Base-by-base conservation (phyloP, 2,888 invertebrate species). In the Netelia virgata region DNA sequence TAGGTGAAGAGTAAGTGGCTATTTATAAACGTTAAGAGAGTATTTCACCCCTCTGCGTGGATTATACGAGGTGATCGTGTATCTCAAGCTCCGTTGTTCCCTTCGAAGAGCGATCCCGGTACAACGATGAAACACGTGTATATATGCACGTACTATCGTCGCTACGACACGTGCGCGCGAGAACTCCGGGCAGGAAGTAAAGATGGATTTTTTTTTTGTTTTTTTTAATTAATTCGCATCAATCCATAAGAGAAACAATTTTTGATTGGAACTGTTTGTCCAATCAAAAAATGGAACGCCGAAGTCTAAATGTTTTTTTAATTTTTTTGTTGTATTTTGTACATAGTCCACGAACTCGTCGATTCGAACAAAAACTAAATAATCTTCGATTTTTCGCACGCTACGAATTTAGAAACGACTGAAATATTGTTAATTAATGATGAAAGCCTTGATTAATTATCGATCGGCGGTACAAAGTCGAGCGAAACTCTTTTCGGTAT, bases 1-100 rank as follows among this genome's bases (percentile, higher is more conserved):
- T 92, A 91, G 91, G 91, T 92, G 90, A 92, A 92, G 92, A 92
- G 92, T 92, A 92, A 92, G 90, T 87, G 88, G 90, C 92, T 93
- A 93, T 93, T 93, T 91, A 93, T 93, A 93, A 91, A 89, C 82
- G 79, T 86, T 87, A 86, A 81, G 88, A 88, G 88, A 87, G 86
- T 86, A 82, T 84, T 84, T 68, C 87, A 87, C 84, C 88, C 86
- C 85, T 82, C 77, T 84, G 68, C 63, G 72, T 36, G 14, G 11
- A 23, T 47, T 41, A 73, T 77, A 86, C 83, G 68, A 76, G 69
- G 69, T 50, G 74, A 78, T 84, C 43, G 75, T 82, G 28, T 53
- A 53, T 75, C 68, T 68, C 59, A 69, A 70, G 78, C 50, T 28
- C 57, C 66, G 41, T 68, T 50, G 63, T 84, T 83, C 78, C 41